Base-by-base conservation (phyloP, 2,888 invertebrate genomes). In the Blastobasis adustella region DNA sequence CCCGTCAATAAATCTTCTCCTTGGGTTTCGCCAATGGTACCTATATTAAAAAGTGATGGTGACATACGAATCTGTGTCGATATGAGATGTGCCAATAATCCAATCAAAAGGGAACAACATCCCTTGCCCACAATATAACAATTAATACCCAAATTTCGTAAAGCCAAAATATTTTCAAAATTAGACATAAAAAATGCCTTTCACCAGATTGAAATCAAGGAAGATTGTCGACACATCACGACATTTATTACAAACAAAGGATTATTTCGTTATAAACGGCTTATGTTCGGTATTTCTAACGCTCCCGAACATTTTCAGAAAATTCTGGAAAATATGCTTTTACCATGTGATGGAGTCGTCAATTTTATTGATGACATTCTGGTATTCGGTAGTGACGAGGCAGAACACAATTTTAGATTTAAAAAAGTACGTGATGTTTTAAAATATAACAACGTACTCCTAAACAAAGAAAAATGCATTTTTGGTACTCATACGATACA, bases 261-360 rank as follows among this genome's bases (percentile, higher is more conserved):
- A 5, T 47, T 62, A 10, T 62, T 49, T 37, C 54, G 71, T 45
- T 79, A 71, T 52, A 77, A 73, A 60, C 50, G 70, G 45, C 52
- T 72, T 40, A 68, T 71, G n/a, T 41, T 9, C 6, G 7, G 6
- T 6, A 44, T 44, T 44, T 44, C n/a, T n/a, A n/a, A 71, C 43
- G 82, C 80, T 39, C 67, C 73, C 4, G 81, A 54, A 43, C n/a
- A 9, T 8, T 54, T 50, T 23, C 50, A 54, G 60, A 71, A 76
- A 56, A 62, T 63, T 5, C 55, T 55, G 47, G 66, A 69, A 54
- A 57, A 43, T 43, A 55, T 67, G 5, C 45, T 65, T 0, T 8
- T 63, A 5, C 5, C 8, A 0, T 66, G 62, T 8, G 58, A 63
- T 10, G 64, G 62, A 0, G 58, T 52, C 0, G 10, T n/a, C n/a